Evolutionary conservation across 30 jellyfish, hydroid and myxozoan species (phyloP).

Genomic region (Aurelia aurita): DNA sequence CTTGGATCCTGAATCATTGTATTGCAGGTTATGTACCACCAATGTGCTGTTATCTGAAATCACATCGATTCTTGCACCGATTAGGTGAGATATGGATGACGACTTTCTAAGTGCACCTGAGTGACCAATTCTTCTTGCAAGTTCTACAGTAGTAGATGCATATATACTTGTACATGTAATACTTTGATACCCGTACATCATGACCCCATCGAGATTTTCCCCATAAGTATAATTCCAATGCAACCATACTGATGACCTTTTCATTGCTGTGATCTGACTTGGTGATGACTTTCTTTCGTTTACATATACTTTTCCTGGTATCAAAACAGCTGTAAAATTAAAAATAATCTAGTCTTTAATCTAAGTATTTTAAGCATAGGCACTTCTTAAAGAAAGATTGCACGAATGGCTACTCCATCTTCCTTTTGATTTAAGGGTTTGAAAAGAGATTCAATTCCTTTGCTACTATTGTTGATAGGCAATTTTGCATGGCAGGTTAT

Average conservation of each 20-base stretch:
- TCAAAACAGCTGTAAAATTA: background rate
- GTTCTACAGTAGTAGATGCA: background rate
- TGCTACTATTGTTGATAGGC: too few relatives aligned
- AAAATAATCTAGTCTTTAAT: background rate
- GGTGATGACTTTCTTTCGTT: constrained; percentile 48
- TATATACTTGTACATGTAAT: background rate
- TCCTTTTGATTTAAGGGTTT: too few relatives aligned
- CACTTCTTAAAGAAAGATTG: too few relatives aligned
- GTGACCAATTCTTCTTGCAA: constrained; percentile 40
- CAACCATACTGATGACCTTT: constrained; percentile 41
- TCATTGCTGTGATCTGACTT: constrained; percentile 5
- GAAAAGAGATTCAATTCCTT: too few relatives aligned
- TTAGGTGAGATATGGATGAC: constrained; percentile 17
- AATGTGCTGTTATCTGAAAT: constrained; percentile 28
- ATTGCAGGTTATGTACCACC: constrained; percentile 16
- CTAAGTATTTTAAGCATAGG: too few relatives aligned
- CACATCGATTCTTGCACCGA: constrained; percentile 29
- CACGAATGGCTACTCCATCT: too few relatives aligned
- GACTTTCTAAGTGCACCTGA: background rate
- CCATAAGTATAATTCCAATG: constrained; percentile 39
- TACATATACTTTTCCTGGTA: background rate
- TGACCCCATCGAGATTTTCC: background rate
- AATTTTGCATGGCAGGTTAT: too few relatives aligned
- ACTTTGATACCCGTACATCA: background rate
- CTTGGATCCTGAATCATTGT: constrained; percentile 4